Base-by-base conservation (phyloP, 2,888 invertebrate genomes). In the Acleris sparsana region DNA sequence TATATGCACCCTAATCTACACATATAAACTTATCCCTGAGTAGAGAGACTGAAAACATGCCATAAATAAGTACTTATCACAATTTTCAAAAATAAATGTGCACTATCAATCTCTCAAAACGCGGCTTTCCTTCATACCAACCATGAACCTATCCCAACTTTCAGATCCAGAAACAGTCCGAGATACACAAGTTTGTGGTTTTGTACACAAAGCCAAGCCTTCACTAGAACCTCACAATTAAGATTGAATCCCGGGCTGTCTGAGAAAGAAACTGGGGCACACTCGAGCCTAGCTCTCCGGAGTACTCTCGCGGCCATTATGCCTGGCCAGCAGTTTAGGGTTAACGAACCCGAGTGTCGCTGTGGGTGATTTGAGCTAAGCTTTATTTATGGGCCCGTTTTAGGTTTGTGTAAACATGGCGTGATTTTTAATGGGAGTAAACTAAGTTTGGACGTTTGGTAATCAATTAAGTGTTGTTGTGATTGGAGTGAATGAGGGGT, bases 311-410 rank as follows among this genome's bases (percentile, higher is more conserved):
- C 70, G 73, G 70, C 75, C 73, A 72, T 58, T 55, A 65, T 57
- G 70, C 56, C 62, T 73, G 72, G 62, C 74, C 68, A 76, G 75
- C 78, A 75, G 75, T 79, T 77, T 71, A 73, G 80, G 84, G 81
- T 87, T 83, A 87, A 72, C 85, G 85, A 83, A 80, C 84, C 70
- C 79, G 69, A 53, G 58, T 75, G 69, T 75, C 71, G 70, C 72
- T 62, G 59, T 62, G 65, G 65, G 63, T 70, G 58, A 63, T 66
- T 68, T 59, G 66, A 59, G 64, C 51, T 61, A 65, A 65, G 65
- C 65, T 65, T 55, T 61, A 65, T 65, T 60, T 65, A 65, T 61
- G 60, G 64, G 49, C 51, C 44, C 65, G 64, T 59, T 60, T 64
- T 64, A 64, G 49, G 49, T 49, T 22, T 51, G 33, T 65, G 65